Percentiles rank a stretch among this genome's conserved stretches.
Evolutionary conservation across 2,113 vertebrate genomes (phyloP).

Genomic region (Atrichornis clamosus): DNA sequence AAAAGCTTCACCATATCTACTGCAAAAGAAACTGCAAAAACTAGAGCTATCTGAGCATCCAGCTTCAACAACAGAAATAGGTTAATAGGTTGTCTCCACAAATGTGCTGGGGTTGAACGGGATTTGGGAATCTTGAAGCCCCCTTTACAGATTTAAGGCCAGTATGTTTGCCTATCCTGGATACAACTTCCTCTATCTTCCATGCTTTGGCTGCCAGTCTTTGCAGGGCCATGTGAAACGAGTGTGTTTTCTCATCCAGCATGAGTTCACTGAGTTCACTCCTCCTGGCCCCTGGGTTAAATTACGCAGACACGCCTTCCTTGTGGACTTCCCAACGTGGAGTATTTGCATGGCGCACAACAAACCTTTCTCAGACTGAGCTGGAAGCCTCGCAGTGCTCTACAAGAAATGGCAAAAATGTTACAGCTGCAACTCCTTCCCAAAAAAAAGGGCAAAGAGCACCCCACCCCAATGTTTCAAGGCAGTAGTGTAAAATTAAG

Average conservation of each 20-base stretch:
- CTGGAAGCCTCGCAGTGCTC: background rate
- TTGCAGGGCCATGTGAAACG: accelerated
- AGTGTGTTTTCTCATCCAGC: background rate
- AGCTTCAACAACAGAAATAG: background rate
- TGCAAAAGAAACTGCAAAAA: background rate
- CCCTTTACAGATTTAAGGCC: background rate
- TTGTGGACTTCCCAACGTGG: background rate
- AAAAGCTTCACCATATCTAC: background rate
- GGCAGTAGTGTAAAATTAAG: background rate
- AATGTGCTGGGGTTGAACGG: background rate
- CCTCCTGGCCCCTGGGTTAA: background rate
- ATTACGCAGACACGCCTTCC: background rate
- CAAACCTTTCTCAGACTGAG: background rate
- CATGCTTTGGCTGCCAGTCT: background rate
- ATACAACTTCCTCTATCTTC: background rate
- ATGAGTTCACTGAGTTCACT: background rate
- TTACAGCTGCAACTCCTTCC: background rate
- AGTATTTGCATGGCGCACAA: background rate
- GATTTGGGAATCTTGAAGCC: background rate
- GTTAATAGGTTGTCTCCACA: background rate
- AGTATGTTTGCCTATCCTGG: background rate
- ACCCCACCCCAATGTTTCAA: background rate
- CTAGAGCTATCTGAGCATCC: background rate
- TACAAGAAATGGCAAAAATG: background rate
- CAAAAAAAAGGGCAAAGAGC: background rate